Evolutionary conservation across 2,113 vertebrate species (phyloP), one percentile per base, ranked within the genome.

Genomic region (Chaetorhynchus papuensis): DNA sequence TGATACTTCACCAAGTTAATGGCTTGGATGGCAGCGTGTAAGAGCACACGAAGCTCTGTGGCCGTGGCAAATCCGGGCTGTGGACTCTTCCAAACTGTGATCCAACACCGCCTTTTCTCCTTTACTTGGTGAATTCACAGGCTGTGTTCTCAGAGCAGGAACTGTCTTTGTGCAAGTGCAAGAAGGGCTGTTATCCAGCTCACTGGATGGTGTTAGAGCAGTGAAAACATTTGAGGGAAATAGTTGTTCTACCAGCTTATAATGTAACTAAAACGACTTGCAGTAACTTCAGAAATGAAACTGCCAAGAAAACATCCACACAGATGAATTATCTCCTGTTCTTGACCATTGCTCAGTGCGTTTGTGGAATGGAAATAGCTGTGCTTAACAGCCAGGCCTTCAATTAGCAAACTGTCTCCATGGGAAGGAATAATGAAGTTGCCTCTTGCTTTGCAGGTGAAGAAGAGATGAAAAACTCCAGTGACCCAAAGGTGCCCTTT

Each of bases 361-460:
- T 59, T 57, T 86, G 59, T 63, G 60, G 63, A 66, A 54, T 81
- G 42, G 86, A 90, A 86, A 30, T 66, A 42, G 60, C 49, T 80
- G 52, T 44, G 28, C 8, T 54, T 81, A 53, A 21, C 71, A 71
- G 63, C 20, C 45, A 57, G 31, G 20, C 87, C 83, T 94, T 45
- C n/a, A 50, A 8, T 63, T 64, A 65, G 47, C 76, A 49, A 84
- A 61, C 15, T 92, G 37, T 81, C 35, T 94, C 50, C 9, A 2
- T 42, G 66, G 63, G 59, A 79, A 57, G 42, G 74, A 97, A 56
- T 98, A 89, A 98, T 84, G 84, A 81, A 85, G 81, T 74, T 71
- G 35, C 85, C 72, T 97, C 96, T 97, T 98, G 81, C 98, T 97
- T 98, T 98, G 70, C 98, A 98, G 98, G 97, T 96, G 79, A 70